A percentile compares a stretch with the other conserved stretches of the same genome.
Conservation (phyloP, 2,113 vertebrate genomes). For the Eptesicus fuscus region DNA sequence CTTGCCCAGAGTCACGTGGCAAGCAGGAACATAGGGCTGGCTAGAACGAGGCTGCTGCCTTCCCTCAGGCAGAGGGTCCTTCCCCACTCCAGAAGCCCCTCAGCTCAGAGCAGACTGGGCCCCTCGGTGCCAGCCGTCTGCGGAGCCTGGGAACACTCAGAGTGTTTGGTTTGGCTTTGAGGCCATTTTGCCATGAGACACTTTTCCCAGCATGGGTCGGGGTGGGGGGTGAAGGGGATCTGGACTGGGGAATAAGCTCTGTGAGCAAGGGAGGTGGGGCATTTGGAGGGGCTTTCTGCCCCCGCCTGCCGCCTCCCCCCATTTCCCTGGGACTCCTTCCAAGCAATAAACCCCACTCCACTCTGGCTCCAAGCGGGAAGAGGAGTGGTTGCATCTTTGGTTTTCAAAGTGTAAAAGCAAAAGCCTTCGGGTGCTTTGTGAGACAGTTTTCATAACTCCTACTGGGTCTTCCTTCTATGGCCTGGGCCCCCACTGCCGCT, state of each 20-base stretch:
- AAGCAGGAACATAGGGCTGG: not conserved
- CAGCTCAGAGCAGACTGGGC: not conserved
- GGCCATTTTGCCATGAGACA: conserved; percentile 53
- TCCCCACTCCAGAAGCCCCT: not conserved
- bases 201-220: conserved; percentile 25
- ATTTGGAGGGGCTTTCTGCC: not conserved
- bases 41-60: not conserved
- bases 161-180: conserved; percentile 70
- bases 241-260: conserved; percentile 3
- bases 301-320: not conserved
- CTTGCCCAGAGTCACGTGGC: not conserved
- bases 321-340: conserved; percentile 60
- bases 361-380: conserved; percentile 9
- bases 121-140: conserved; percentile 37
- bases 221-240: not conserved
- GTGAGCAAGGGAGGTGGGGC: not conserved
- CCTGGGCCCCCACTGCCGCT: not conserved
- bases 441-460: conserved; percentile 36
- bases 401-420: conserved; percentile 70
- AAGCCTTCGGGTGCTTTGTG: conserved; percentile 28
- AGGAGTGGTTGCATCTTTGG: conserved; percentile 32
- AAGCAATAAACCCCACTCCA: conserved; percentile 57
- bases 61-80: not conserved
- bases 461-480: not conserved
- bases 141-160: conserved; percentile 18